Conservation (phyloP, 2,113 vertebrate genomes). For the Erythrocercus mccallii region DNA sequence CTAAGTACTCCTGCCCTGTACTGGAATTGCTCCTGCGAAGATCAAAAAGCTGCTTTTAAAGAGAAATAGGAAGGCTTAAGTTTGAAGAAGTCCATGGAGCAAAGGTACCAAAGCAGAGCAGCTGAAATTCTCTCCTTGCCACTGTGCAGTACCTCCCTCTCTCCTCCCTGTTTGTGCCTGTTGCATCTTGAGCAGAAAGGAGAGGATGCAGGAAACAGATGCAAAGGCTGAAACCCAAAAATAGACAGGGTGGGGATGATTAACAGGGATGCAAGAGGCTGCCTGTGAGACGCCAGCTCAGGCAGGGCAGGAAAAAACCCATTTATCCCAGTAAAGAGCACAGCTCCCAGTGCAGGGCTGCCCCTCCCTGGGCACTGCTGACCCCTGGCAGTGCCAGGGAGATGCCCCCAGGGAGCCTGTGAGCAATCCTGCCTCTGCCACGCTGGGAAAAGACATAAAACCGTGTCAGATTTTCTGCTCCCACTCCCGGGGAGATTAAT, state of each 20-base stretch:
- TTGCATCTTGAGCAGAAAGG: not conserved
- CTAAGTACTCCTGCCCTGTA: not conserved
- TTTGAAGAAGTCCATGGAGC: not conserved
- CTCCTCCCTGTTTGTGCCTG: not conserved
- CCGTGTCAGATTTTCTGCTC: constrained; percentile 21
- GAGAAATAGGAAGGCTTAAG: not conserved
- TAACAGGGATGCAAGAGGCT: not conserved
- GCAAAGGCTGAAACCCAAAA: constrained; percentile 16
- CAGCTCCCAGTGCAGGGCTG: not conserved
- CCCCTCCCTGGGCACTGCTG: not conserved
- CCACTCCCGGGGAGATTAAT: constrained; percentile 58
- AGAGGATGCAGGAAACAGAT: constrained; percentile 52
- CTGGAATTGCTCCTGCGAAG: not conserved
- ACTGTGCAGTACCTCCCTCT: not conserved
- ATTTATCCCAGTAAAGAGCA: not conserved
- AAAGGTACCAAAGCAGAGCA: not conserved
- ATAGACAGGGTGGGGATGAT: not conserved
- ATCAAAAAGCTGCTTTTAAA: not conserved
- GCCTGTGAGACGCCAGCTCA: not conserved
- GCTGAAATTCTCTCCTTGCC: not conserved
- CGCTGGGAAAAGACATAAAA: not conserved
- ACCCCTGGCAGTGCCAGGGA: not conserved
- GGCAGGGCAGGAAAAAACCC: not conserved
- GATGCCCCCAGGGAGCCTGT: not conserved
- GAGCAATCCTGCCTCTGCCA: not conserved